Percentiles rank a stretch among this genome's conserved stretches.
These are phyloP conservation scores for Drosophila tropicalis DNA, from an alignment of 1,140 invertebrate genomes.

Conservation along the genomic window DNA sequence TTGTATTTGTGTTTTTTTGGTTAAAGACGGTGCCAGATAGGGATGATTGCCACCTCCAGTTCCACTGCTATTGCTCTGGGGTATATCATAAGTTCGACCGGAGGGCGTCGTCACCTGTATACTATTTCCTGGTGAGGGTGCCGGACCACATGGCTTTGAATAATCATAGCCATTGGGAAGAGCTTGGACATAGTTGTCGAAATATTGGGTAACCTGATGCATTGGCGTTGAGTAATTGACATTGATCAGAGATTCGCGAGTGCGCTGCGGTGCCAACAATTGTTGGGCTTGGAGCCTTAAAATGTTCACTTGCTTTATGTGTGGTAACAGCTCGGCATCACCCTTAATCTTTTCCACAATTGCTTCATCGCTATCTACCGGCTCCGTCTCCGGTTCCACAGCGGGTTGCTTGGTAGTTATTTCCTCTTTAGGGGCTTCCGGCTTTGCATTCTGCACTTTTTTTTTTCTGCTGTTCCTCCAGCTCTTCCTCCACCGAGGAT, in stretches of 20 bases:
- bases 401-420: slow-evolving; percentile 35
- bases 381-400: slow-evolving; percentile 25
- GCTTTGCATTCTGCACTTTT: slow-evolving; percentile 26
- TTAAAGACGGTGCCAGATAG: slow-evolving; percentile 68
- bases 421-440: slow-evolving; percentile 27
- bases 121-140: slow-evolving; percentile 48
- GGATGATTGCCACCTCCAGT: slow-evolving; percentile 68
- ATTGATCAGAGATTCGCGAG: slow-evolving; percentile 62
- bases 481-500: slow-evolving; percentile 28
- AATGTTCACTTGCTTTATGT: slow-evolving; percentile 66
- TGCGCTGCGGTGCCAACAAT: slow-evolving; percentile 37
- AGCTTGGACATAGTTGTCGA: slow-evolving; percentile 74
- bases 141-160: slow-evolving; percentile 52
- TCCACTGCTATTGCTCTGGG: slow-evolving; percentile 71
- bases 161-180: slow-evolving; percentile 74
- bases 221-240: slow-evolving; percentile 77
- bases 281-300: slow-evolving; percentile 59
- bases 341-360: slow-evolving; percentile 77
- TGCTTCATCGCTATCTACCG: slow-evolving; percentile 57
- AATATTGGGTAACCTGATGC: slow-evolving; percentile 69
- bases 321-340: slow-evolving; percentile 74
- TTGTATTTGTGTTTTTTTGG: slow-evolving; percentile 60
- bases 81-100: slow-evolving; percentile 74
- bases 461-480: slow-evolving; percentile 25
- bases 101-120: slow-evolving; percentile 75